Conservation (phyloP, 2,888 invertebrate genomes). For the Apodemia hepburni region DNA sequence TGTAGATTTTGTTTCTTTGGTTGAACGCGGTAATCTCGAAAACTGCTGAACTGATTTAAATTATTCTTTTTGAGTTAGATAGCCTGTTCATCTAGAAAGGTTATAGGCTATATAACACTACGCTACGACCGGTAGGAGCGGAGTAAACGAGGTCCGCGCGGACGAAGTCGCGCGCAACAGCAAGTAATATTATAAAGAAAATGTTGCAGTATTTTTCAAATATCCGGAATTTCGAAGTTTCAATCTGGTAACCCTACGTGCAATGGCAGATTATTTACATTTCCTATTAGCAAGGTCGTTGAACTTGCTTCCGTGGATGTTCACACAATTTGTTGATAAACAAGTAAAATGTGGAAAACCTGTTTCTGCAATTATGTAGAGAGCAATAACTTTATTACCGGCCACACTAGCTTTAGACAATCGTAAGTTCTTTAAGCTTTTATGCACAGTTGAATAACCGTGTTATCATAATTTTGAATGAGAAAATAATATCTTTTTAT, state of each 20-base stretch:
- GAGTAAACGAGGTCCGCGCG: too few species aligned
- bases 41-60: too few species aligned
- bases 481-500: background rate
- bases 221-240: too few species aligned
- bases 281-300: conserved; percentile 22
- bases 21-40: too few species aligned
- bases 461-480: background rate
- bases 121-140: too few species aligned
- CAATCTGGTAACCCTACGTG: background rate
- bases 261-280: conserved; percentile 13
- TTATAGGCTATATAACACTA: too few species aligned
- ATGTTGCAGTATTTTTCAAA: too few species aligned
- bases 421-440: conserved; percentile 1
- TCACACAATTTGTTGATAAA: conserved; percentile 16
- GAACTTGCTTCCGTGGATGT: conserved; percentile 30
- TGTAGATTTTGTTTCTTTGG: too few species aligned
- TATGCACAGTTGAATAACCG: conserved; percentile 1
- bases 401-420: conserved; percentile 8
- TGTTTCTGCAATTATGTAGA: conserved; percentile 15
- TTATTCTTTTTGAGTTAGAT: too few species aligned
- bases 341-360: conserved; percentile 14
- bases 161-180: too few species aligned
- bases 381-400: conserved; percentile 13
- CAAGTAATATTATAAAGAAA: too few species aligned
- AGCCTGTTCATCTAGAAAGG: too few species aligned